Evolutionary conservation across 2,888 invertebrate genomes (phyloP), one percentile per base, ranked within the genome.

Genomic region (Callyntrura sp.): DNA sequence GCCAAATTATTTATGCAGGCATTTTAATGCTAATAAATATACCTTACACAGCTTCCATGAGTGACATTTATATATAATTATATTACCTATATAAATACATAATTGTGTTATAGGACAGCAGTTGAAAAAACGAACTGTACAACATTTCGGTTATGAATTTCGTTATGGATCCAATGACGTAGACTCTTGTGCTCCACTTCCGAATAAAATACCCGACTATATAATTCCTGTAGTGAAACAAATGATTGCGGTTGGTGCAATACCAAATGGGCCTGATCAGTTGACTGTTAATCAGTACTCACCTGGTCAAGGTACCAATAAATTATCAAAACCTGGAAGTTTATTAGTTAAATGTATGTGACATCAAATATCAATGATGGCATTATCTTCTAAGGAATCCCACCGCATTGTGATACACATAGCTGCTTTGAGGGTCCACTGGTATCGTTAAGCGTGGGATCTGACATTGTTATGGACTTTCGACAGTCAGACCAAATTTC

Each of bases 361-460:
- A n/a, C n/a, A n/a, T n/a, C n/a, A n/a, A n/a, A n/a, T n/a, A n/a
- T n/a, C n/a, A n/a, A n/a, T n/a, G n/a, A n/a, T n/a, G n/a, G 14
- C 9, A 14, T 23, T 70, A 4, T 35, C 35, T 45, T 89, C 20
- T 9, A 28, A 97, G 98, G 98, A 57, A 99, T 99, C 94, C 99
- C 99, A 48, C 96, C 97, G 0, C 99, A 99, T 95, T 96, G 98
- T 23, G 99, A 99, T 94, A 98, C 98, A 0, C 98, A 99, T 94
- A 98, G 98, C 94, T 97, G 98, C 0, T 99, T 99, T 95, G 97
- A 97, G 92, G 97, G 97, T 94, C 97, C 97, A 1, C 97, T 99
- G 91, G 94, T 99, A 35, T 98, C 78, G 0, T 9, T 99, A 0
- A 99, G 98, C 2, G 95, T 99, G 17, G 96, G 97, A 3, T 96